A percentile compares a stretch with the other conserved stretches of the same genome.
These are phyloP conservation scores for Pavo muticus DNA, from an alignment of 2,113 vertebrate genomes.

Conservation along the genomic window DNA sequence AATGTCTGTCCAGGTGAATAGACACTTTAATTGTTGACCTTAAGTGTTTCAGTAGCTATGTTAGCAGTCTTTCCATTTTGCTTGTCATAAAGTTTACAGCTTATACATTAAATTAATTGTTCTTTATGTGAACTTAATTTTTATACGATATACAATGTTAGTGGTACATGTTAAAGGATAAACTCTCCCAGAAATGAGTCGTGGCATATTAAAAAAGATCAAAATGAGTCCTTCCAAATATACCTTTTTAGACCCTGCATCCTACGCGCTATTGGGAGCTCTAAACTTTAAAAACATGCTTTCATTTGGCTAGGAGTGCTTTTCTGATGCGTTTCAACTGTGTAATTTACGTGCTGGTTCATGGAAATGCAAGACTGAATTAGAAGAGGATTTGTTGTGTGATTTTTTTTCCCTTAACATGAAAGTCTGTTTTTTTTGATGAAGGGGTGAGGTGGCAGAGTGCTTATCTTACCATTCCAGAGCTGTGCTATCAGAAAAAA, in stretches of 20 bases:
- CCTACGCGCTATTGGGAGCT: conserved; percentile 23
- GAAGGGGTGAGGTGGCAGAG: neutral
- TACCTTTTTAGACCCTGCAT: conserved; percentile 16
- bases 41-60: conserved; percentile 1
- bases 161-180: conserved; percentile 45
- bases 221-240: conserved; percentile 57
- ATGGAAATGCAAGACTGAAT: neutral
- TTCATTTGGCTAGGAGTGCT: neutral
- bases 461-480: neutral
- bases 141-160: neutral
- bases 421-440: neutral
- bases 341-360: conserved; percentile 24
- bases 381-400: neutral
- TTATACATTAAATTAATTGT: conserved; percentile 37
- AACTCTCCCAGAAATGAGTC: conserved; percentile 31
- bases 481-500: neutral
- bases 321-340: conserved; percentile 39
- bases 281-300: conserved; percentile 27
- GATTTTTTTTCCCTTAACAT: neutral
- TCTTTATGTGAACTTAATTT: conserved; percentile 51
- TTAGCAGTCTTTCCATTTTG: neutral
- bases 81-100: conserved; percentile 17
- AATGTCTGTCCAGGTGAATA: neutral
- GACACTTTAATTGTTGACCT: neutral
- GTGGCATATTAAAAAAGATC: conserved; percentile 34